Conservation (phyloP, 2,797 vertebrate species). For the Syndactyla subalaris region DNA sequence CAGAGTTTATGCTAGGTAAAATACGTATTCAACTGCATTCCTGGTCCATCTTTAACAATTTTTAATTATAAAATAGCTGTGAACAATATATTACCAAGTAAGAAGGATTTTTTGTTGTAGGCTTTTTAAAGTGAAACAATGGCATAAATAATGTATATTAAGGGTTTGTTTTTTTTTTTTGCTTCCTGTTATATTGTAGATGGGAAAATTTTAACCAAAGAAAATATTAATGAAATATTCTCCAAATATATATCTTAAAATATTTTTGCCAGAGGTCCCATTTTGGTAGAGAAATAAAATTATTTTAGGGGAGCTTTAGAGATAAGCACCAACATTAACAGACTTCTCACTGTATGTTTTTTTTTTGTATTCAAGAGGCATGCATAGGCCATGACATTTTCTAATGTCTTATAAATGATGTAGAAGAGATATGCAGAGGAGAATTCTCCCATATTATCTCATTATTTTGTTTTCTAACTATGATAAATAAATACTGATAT, state of each 20-base stretch:
- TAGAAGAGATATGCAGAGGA: background rate
- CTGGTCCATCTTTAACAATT: background rate
- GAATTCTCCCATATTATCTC: background rate
- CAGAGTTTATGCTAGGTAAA: background rate
- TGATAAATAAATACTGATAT: background rate
- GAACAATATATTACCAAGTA: background rate
- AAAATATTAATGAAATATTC: background rate
- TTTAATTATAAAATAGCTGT: background rate
- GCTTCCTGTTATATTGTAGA: too few species aligned
- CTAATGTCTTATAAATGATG: background rate
- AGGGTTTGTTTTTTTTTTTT: too few species aligned
- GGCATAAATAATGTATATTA: too few species aligned
- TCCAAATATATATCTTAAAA: background rate
- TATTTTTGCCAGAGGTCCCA: background rate
- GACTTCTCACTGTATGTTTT: background rate
- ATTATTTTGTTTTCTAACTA: background rate
- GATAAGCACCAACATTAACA: background rate
- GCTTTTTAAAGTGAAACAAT: background rate
- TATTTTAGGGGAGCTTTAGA: fast-evolving
- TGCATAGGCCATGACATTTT: background rate
- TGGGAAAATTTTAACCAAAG: background rate
- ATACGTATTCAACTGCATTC: background rate
- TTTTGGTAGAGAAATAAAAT: background rate
- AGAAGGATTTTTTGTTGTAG: background rate
- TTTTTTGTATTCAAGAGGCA: background rate